Evolutionary conservation across 1,140 invertebrate genomes (phyloP), one percentile per base, ranked within the genome.

Genomic region (Platorchestia sp.): DNA sequence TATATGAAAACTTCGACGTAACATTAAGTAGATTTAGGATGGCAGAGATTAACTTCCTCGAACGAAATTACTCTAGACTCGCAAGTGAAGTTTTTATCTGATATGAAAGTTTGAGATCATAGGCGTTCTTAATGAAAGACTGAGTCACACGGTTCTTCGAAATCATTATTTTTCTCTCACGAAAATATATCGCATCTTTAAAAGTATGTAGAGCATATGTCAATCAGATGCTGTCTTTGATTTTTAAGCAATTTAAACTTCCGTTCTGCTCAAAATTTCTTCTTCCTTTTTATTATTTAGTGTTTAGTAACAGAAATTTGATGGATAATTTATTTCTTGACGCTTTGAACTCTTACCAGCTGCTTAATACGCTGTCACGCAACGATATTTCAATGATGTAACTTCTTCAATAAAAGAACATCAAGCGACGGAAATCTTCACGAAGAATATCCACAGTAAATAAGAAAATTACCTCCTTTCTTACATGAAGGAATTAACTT

Each of bases 1-100:
- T 93, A 93, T 93, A 93, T 93, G 43, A 93, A 93, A 93, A 93
- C 41, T 93, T 47, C 45, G 36, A 93, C 14, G 91, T 44, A 93
- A 93, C 36, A 93, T 45, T 93, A 47, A 93, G 44, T 93, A 47
- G 91, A 93, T 93, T 93, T 93, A 45, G 14, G 45, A 45, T 45
- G 22, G 40, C 43, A 16, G 91, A 93, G 45, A 47, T 47, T 93
- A 93, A 44, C 44, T 93, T 93, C n/a, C 45, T 93, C 45, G 7
- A 5, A 45, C 36, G 36, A 93, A 93, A 93, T 89, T 89, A 89
- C 87, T 89, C 87, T 75, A 27, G 10, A 75, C 14, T 22, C 59
- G 14, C 59, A 27, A 36, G 10, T 75, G 59, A 75, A 14, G 36
- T 75, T 75, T 75, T 75, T 22, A 75, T 75, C 10, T 1, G 59